Percentiles rank a stretch among this genome's conserved stretches.
These are phyloP conservation scores for Mergus octosetaceus DNA, from an alignment of 2,797 vertebrate genomes.

Conservation along the genomic window DNA sequence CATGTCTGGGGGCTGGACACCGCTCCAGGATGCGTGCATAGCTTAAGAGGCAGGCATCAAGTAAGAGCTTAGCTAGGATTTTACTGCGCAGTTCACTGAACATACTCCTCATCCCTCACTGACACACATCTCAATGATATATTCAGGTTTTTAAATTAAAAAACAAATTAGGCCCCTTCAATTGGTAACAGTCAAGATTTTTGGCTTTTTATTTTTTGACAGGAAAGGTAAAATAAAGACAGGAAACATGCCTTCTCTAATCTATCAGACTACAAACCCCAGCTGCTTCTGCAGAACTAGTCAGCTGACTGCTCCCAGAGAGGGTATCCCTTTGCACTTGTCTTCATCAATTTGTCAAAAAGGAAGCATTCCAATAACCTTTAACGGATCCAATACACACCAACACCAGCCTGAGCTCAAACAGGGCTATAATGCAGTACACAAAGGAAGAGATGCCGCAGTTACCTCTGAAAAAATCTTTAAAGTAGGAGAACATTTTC, in stretches of 20 bases:
- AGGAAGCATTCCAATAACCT: background rate
- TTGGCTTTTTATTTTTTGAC: background rate
- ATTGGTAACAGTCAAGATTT: background rate
- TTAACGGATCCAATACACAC: background rate
- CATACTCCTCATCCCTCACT: background rate
- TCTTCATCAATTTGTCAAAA: background rate
- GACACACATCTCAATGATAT: background rate
- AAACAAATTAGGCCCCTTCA: background rate
- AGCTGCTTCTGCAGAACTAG: background rate
- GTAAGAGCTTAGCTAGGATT: background rate
- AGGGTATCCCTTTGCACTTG: background rate
- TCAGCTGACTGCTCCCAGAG: background rate
- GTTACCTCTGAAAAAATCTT: background rate
- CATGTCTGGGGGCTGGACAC: background rate
- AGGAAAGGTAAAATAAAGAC: background rate
- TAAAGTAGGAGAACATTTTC: background rate
- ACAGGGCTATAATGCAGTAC: background rate
- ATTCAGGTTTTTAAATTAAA: background rate
- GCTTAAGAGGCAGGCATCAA: background rate
- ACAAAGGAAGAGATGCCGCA: background rate
- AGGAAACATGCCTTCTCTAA: background rate
- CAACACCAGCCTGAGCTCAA: background rate
- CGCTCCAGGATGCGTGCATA: fast-evolving
- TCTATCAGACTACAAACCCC: background rate
- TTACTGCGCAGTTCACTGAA: background rate